Percentiles rank a stretch among this genome's conserved stretches.
These are phyloP conservation scores for Xiphophorus hellerii DNA, from an alignment of 2,113 vertebrate species.

Conservation along the genomic window DNA sequence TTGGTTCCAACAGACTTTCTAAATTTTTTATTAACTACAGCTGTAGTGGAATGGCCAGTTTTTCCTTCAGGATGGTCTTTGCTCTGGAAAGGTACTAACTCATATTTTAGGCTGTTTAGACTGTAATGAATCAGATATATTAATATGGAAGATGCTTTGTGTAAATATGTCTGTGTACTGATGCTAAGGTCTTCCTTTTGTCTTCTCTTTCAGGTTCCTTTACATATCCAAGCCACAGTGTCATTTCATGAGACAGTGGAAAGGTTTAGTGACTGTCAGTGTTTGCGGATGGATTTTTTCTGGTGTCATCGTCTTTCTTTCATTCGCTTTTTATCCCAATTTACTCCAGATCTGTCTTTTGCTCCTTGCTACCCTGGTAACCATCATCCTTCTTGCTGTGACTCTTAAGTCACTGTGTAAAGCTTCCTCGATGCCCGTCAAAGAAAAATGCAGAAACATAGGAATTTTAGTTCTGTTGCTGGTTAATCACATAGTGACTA, in stretches of 20 bases:
- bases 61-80: neutral
- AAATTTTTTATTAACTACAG: neutral
- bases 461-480: neutral
- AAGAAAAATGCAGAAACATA: neutral
- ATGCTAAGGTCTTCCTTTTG: neutral
- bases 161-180: too few species aligned
- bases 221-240: neutral
- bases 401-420: neutral
- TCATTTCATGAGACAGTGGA: neutral
- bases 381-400: neutral
- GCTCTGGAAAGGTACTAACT: neutral
- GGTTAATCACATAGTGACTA: neutral
- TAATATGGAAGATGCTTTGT: too few species aligned
- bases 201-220: neutral
- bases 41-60: rapidly evolving
- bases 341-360: neutral
- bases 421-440: neutral
- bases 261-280: neutral
- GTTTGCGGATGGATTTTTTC: neutral
- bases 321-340: neutral
- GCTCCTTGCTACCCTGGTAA: neutral
- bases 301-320: neutral
- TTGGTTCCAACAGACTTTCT: rapidly evolving
- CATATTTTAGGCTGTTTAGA: neutral
- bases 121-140: too few species aligned